Conservation (phyloP, 2,797 vertebrate genomes). For the Epinephelus awoara region DNA sequence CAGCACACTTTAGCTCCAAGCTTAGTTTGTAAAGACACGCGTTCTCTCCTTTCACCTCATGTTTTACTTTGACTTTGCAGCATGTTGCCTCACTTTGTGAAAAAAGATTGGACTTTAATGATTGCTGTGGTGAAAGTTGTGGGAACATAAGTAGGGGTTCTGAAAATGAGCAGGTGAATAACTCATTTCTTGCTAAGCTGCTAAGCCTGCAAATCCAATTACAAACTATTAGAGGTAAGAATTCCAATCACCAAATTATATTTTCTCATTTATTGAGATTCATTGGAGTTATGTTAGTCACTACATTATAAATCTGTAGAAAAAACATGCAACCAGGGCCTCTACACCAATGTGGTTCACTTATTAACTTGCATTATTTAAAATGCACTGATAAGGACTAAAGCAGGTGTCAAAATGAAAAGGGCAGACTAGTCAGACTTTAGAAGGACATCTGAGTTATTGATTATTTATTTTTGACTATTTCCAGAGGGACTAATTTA, state of each 20-base stretch:
- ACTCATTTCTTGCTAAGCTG: not conserved
- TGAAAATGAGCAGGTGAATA: not conserved
- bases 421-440: no score
- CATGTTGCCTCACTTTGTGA: not conserved
- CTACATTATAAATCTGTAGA: not conserved
- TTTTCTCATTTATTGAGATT: not conserved
- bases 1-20: slow-evolving; percentile 2
- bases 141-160: not conserved
- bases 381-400: no score
- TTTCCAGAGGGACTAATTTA: no score
- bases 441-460: no score
- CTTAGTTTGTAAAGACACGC: not conserved
- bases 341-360: no score
- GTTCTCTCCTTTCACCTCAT: not conserved
- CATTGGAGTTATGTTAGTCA: not conserved
- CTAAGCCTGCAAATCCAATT: not conserved
- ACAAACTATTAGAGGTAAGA: not conserved
- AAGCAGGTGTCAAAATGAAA: no score
- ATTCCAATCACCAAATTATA: no score
- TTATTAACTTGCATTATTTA: no score
- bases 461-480: no score
- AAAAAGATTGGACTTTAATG: not conserved
- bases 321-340: no score
- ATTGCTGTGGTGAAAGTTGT: not conserved
- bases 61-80: not conserved